Evolutionary conservation across 2,888 invertebrate genomes (phyloP), one percentile per base, ranked within the genome.

Genomic region (Cylindroiulus punctatus): DNA sequence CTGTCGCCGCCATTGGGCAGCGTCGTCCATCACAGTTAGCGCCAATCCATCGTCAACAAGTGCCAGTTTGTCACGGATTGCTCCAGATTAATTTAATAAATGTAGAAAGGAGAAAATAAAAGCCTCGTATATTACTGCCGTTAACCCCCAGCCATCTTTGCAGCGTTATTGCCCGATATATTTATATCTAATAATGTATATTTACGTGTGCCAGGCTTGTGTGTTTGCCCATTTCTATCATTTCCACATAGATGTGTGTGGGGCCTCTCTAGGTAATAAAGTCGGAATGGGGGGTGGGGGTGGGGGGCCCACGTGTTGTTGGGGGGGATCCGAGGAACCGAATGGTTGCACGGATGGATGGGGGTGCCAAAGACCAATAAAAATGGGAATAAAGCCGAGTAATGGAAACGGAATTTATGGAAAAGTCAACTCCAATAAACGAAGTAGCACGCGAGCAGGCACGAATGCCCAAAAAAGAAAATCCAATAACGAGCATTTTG

Each of bases 401-500:
- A 87, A 87, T 87, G 87, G 87, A 65, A 87, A 87, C 83, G 87
- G 87, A 87, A 87, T 87, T 87, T 87, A 87, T 87, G 87, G 87
- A 87, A 87, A 86, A 87, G 87, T 87, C 87, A 86, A 83, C 84
- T 86, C 85, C 86, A 87, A 87, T 87, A 87, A 87, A 86, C 84
- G 81, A 84, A 86, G 87, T 84, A 44, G 40, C 83, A 86, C 86
- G 87, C 86, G 32, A 40, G n/a, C 42, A 85, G 85, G 36, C 82
- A 82, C n/a, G 36, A n/a, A 36, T 36, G 52, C 0, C 22, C 22
- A 65, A 65, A 81, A 42, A 85, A 85, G 83, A 86, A 87, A 86
- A 87, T 87, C 87, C 87, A 87, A 87, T 87, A 87, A 87, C 86
- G 86, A 85, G 85, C 87, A 87, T 87, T 87, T 87, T 86, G 87